Percentiles rank a stretch among this genome's conserved stretches.
These are phyloP conservation scores for Callipepla californica DNA, from an alignment of 2,113 vertebrate species.

Conservation along the genomic window DNA sequence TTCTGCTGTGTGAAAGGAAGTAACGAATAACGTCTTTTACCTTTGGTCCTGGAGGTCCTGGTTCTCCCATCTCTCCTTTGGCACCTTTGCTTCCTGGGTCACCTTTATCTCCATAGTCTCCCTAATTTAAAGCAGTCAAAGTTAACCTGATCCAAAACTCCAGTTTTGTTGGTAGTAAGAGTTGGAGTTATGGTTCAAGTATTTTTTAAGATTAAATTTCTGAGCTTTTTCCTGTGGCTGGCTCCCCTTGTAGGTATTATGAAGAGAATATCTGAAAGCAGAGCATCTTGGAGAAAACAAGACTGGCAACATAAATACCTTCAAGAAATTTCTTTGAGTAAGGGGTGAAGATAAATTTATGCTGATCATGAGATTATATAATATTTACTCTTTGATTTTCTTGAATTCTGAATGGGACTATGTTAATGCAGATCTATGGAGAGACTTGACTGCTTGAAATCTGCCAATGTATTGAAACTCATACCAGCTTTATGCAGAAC, in stretches of 20 bases:
- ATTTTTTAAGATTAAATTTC: background rate
- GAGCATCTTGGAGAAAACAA: background rate
- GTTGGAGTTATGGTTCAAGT: background rate
- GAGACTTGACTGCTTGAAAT: background rate
- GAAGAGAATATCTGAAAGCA: background rate
- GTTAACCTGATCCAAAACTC: background rate
- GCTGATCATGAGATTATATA: background rate
- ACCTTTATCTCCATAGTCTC: constrained; percentile 81
- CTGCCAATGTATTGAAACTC: background rate
- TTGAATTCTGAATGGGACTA: background rate
- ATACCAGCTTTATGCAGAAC: background rate
- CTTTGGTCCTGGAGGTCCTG: constrained; percentile 80
- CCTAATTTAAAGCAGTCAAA: constrained; percentile 67
- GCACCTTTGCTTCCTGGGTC: constrained; percentile 84
- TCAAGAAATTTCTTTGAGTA: background rate
- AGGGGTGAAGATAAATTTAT: background rate
- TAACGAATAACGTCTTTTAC: constrained; percentile 65
- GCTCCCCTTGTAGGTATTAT: background rate
- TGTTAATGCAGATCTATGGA: background rate
- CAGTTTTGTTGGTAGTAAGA: background rate
- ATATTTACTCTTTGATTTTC: background rate
- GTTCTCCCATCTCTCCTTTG: constrained; percentile 84
- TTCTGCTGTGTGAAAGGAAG: constrained; percentile 18
- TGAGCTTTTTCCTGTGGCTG: background rate
- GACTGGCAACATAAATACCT: background rate